Evolutionary conservation across 2,888 invertebrate species (phyloP), one percentile per base, ranked within the genome.

Genomic region (Rhabditoides inermis): DNA sequence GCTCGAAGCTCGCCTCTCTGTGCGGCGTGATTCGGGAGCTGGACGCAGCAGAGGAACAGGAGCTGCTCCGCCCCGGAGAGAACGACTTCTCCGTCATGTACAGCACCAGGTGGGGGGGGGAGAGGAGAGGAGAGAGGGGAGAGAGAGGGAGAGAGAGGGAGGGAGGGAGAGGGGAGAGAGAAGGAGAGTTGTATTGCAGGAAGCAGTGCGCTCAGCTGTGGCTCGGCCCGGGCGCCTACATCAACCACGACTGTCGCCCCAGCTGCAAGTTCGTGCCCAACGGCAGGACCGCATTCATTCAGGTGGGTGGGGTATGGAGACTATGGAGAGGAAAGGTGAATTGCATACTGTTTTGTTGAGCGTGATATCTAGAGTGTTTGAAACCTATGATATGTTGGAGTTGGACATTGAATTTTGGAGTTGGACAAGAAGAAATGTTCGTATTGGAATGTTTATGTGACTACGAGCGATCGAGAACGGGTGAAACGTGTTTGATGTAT

Each of bases 71-170:
- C 7, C 58, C 51, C 27, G 95, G 94, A 22, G 88, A 90, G 80
- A 98, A 98, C 82, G 98, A 98, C 78, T 98, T 98, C 80, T 94
- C 92, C 53, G 94, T 98, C 36, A 98, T 98, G 98, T 98, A 91
- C 79, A 95, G 94, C 75, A 92, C 92, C 78, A 84, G 95, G 56
- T 65, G 27, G 28, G 44, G 23, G 10, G 18, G 5, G 6, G 20
- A 32, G n/a, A 46, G n/a, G n/a, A n/a, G n/a, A n/a, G n/a, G n/a
- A n/a, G n/a, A n/a, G n/a, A n/a, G n/a, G n/a, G n/a, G n/a, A n/a
- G n/a, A n/a, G n/a, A n/a, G n/a, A n/a, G n/a, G n/a, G n/a, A n/a
- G n/a, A n/a, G n/a, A n/a, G n/a, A n/a, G n/a, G n/a, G n/a, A n/a
- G n/a, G 95, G 56, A 63, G 27, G 28, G 44, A 25, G 10, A 15